A percentile compares a stretch with the other conserved stretches of the same genome.
phyloP scores from a whole-genome alignment of 2,888 invertebrate species.

The Drosophila neoperkinsi region DNA sequence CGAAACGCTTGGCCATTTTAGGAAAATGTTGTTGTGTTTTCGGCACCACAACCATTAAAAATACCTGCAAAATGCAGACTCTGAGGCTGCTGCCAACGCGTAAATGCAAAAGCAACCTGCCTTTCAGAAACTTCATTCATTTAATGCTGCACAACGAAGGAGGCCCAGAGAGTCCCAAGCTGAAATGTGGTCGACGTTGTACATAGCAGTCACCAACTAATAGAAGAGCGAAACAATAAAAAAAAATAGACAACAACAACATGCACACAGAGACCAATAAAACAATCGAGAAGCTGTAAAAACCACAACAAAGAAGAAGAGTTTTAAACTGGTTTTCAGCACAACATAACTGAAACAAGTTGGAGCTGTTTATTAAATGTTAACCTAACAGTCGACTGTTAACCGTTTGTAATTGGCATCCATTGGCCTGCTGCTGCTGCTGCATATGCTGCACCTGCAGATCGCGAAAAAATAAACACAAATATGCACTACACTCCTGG shows the following conservation, averaged over 20 bases:
- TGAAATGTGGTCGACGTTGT: conserved; percentile 42
- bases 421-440: conserved; percentile 30
- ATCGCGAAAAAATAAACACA: conserved; percentile 56
- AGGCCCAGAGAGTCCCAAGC: conserved; percentile 18
- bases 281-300: conserved; percentile 68
- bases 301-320: conserved; percentile 57
- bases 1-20: conserved; percentile 32
- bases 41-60: conserved; percentile 45
- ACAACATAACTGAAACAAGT: conserved; percentile 68
- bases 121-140: conserved; percentile 76
- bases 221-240: conserved; percentile 38
- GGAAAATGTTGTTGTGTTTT: conserved; percentile 34
- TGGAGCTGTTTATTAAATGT: conserved; percentile 58
- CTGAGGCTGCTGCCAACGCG: conserved; percentile 55
- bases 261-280: conserved; percentile 51
- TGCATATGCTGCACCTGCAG: conserved; percentile 67
- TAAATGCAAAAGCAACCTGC: conserved; percentile 69
- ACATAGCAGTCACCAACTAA: conserved; percentile 18
- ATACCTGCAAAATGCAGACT: conserved; percentile 31
- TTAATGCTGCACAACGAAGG: conserved; percentile 59
- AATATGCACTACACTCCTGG: conserved; percentile 39
- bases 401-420: conserved; percentile 52
- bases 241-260: conserved; percentile 36
- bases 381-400: conserved; percentile 64
- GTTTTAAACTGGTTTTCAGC: conserved; percentile 61